Conservation (phyloP, 2,888 invertebrate genomes). For the Leistus spinibarbis region DNA sequence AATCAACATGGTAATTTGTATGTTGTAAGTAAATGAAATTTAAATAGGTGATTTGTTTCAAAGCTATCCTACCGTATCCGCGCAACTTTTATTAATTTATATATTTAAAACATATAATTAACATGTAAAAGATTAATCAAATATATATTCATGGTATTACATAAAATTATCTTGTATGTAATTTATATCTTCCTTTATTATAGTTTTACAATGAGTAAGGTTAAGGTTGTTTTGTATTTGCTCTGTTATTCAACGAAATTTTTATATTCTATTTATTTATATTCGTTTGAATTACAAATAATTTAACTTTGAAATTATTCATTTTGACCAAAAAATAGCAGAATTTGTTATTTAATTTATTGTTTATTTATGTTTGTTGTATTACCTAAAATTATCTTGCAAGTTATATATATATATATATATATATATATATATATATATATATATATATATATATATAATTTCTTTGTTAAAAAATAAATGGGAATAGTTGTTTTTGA, state of each 20-base stretch:
- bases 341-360: too few species aligned
- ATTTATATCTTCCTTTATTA: too few species aligned
- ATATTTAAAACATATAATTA: background rate
- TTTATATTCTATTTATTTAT: too few species aligned
- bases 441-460: constrained; percentile 8
- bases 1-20: background rate
- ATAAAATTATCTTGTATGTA: background rate
- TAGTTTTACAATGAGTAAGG: too few species aligned
- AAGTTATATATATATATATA: background rate
- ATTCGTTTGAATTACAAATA: too few species aligned
- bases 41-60: constrained; percentile 12
- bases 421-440: constrained; percentile 13
- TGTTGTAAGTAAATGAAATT: constrained; percentile 13
- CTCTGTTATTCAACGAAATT: too few species aligned
- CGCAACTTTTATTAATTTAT: background rate
- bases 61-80: constrained; percentile 7
- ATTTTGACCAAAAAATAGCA: too few species aligned
- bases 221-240: too few species aligned
- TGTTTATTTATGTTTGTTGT: too few species aligned
- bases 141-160: constrained; percentile 3
- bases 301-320: too few species aligned
- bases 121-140: background rate
- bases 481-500: background rate
- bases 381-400: too few species aligned
- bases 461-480: background rate